A percentile compares a stretch with the other conserved stretches of the same genome.
phyloP scores from a whole-genome alignment of 2,888 invertebrate genomes.

The Chydorus sphaericus region DNA sequence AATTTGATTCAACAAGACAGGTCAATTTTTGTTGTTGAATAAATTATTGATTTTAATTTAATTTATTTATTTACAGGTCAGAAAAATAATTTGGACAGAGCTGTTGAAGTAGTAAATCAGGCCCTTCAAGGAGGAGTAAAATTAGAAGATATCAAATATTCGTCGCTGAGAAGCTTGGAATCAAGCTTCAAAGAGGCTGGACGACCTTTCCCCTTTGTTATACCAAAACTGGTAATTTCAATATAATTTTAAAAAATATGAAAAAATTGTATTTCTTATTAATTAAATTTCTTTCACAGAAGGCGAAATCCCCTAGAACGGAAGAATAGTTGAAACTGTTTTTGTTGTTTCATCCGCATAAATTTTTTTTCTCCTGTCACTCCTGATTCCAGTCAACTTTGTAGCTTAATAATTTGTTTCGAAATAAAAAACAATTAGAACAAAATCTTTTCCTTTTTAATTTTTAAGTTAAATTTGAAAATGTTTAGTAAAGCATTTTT shows the following conservation, averaged over 20 bases:
- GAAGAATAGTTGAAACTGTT: too few relatives aligned
- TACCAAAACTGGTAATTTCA: constrained; percentile 29
- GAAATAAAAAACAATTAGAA: too few relatives aligned
- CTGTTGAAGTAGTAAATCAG: constrained; percentile 34
- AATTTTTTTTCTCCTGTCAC: too few relatives aligned
- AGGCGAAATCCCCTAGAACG: not conserved
- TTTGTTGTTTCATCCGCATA: too few relatives aligned
- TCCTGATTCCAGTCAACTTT: too few relatives aligned
- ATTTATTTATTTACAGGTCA: constrained; percentile 28
- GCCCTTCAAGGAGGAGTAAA: constrained; percentile 34
- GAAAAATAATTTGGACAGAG: constrained; percentile 34
- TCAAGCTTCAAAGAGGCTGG: constrained; percentile 37
- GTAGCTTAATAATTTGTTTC: too few relatives aligned
- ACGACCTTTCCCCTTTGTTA: constrained; percentile 40
- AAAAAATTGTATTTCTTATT: not conserved
- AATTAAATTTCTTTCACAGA: not conserved
- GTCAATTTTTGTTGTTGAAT: too few relatives aligned
- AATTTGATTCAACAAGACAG: too few relatives aligned
- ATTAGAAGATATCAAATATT: constrained; percentile 43
- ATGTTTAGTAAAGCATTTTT: too few relatives aligned
- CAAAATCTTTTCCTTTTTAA: too few relatives aligned
- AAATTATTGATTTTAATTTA: not conserved
- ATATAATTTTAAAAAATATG: not conserved
- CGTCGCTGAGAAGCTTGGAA: constrained; percentile 41
- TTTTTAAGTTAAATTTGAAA: too few relatives aligned